Base-by-base conservation (phyloP, 1,140 invertebrate species). In the Oncopeltus fasciatus region DNA sequence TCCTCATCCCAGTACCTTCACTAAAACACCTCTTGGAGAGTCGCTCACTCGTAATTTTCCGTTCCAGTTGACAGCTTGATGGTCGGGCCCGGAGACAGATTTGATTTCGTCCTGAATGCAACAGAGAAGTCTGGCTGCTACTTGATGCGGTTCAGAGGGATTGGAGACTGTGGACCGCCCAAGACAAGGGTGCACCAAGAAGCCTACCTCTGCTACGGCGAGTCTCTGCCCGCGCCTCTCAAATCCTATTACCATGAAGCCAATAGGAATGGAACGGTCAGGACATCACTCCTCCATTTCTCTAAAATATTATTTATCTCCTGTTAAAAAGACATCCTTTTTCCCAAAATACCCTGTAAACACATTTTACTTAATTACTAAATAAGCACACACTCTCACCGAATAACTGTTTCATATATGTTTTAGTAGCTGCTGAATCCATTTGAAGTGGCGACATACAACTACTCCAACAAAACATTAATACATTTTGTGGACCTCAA, bases 71-170 rank as follows among this genome's bases (percentile, higher is more conserved):
- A 68, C 24, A 64, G 57, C 14, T 53, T 67, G 16, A 67, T 66
- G 62, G 44, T 64, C 16, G 71, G 70, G 53, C 70, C 74, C 9
- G 80, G 79, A 5, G 80, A 81, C 67, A 65, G 79, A 27, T 78
- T 72, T 68, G 78, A 80, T 65, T 74, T 81, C 61, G 71, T 79
- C 2, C 9, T 81, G 3, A 65, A 67, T 16, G 74, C 78, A 1
- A 70, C 72, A 63, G 70, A 77, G 38, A 12, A 66, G 0, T 58
- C 69, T 2, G 70, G 64, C n/a, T 74, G 71, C 24, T 81, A 81
- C 64, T 79, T 74, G 76, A 72, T 81, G 18, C 68, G 74, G 59
- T 74, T 76, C 4, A 69, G 72, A 49, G 73, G 71, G 20, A 65
- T 74, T 12, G 70, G 78, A 65, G 70, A 71, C 31, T 72, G 71